Evolutionary conservation across 2,888 invertebrate species (phyloP).

Genomic region (Onthophagus sagittarius): DNA sequence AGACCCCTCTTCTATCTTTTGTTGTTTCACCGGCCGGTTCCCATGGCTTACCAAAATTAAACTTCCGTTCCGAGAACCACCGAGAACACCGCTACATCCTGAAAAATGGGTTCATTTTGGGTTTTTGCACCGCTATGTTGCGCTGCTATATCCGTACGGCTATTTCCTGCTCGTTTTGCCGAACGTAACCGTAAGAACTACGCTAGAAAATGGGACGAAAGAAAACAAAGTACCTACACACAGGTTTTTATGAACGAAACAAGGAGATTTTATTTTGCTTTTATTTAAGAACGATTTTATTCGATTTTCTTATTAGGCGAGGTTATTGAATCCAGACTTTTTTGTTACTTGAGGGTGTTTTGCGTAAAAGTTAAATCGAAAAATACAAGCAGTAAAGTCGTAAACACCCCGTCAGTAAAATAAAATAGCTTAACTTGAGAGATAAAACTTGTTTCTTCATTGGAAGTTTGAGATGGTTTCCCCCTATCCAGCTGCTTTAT

Average conservation of each 20-base stretch:
- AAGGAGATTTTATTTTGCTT: no score
- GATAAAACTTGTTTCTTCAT: background rate
- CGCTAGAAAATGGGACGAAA: background rate
- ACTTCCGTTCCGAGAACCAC: background rate
- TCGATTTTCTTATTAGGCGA: no score
- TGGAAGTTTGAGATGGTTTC: background rate
- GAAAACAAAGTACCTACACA: no score
- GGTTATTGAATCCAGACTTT: background rate
- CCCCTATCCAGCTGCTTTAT: background rate
- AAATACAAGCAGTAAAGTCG: background rate
- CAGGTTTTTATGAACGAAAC: no score
- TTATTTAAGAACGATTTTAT: background rate
- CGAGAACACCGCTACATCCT: background rate
- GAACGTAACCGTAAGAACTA: background rate
- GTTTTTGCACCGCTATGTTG: background rate
- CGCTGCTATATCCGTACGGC: background rate
- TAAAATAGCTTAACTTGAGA: background rate
- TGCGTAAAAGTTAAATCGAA: background rate
- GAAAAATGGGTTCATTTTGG: background rate
- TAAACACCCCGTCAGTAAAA: background rate
- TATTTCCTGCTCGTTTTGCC: background rate
- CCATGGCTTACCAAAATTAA: background rate
- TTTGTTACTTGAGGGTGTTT: background rate
- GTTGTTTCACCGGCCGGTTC: background rate
- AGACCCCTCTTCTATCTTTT: conserved; percentile 1